Evolutionary conservation across 1,140 invertebrate species (phyloP).

Genomic region (Cydia splendana): DNA sequence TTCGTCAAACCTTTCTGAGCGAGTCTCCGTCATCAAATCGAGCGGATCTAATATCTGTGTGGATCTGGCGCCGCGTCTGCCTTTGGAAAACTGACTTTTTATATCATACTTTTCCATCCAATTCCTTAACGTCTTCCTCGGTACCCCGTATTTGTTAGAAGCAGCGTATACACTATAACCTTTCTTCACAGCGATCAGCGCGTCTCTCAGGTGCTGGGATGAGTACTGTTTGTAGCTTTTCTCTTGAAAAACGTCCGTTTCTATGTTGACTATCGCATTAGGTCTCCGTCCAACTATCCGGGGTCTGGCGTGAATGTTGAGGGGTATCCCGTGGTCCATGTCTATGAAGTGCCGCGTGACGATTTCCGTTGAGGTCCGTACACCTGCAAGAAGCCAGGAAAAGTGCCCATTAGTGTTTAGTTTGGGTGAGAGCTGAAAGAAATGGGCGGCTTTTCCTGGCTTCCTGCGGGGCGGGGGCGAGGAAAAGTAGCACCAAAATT

Average conservation of each 20-base stretch:
- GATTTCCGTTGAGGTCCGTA: conserved; percentile 69
- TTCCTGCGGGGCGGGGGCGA: conserved; percentile 65
- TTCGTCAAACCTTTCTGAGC: conserved; percentile 56
- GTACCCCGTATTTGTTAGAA: conserved; percentile 75
- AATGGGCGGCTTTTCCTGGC: conserved; percentile 75
- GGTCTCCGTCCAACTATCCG: conserved; percentile 63
- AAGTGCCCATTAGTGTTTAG: conserved; percentile 66
- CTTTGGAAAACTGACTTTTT: conserved; percentile 77
- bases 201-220: conserved; percentile 71
- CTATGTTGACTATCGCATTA: conserved; percentile 69
- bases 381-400: conserved; percentile 77
- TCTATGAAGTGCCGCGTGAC: conserved; percentile 72
- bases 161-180: conserved; percentile 76
- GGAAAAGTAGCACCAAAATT: conserved; percentile 38
- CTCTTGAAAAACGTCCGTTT: conserved; percentile 74
- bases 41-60: conserved; percentile 66
- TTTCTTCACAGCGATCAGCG: conserved; percentile 74
- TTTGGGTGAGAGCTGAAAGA: conserved; percentile 40
- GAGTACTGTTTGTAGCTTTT: conserved; percentile 77
- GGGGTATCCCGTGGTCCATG: conserved; percentile 66
- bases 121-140: conserved; percentile 73
- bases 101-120: conserved; percentile 79
- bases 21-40: conserved; percentile 58
- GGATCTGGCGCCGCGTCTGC: conserved; percentile 61
- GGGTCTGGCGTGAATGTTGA: conserved; percentile 68